Conservation (phyloP, 2,888 invertebrate genomes). For the Hymenopus coronatus region DNA sequence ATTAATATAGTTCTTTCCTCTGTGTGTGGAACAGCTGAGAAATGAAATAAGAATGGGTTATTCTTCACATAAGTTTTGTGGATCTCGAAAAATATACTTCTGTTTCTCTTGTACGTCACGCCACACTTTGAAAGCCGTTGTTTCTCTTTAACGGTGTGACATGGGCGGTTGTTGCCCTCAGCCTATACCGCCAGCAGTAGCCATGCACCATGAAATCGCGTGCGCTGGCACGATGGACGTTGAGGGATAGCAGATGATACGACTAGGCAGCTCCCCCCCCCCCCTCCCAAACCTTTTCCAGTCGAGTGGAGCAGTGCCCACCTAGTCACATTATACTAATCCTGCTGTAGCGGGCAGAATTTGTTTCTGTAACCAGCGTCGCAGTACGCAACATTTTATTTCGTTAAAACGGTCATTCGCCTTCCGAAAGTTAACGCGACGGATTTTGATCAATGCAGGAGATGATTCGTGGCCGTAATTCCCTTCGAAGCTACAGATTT, state of each 20-base stretch:
- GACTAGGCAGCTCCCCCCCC: neutral
- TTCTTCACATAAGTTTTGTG: too few relatives aligned
- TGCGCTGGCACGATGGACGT: neutral
- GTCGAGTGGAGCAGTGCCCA: neutral
- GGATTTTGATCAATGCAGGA: neutral
- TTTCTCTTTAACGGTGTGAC: neutral
- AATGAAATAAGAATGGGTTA: too few relatives aligned
- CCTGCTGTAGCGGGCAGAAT: neutral
- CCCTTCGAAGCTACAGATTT: neutral
- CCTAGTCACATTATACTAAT: neutral
- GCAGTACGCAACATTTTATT: neutral
- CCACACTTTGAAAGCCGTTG: too few relatives aligned
- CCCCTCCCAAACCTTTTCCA: neutral
- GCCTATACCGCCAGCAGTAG: neutral
- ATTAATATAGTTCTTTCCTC: too few relatives aligned
- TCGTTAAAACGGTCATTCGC: neutral
- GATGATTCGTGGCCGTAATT: neutral
- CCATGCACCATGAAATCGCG: neutral
- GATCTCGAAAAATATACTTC: too few relatives aligned
- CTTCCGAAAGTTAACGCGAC: neutral
- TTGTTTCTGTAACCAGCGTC: neutral
- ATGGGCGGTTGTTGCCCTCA: neutral
- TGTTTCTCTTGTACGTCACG: too few relatives aligned
- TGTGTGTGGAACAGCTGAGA: too few relatives aligned
- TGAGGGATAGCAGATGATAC: neutral